phyloP scores from a whole-genome alignment of 2,113 vertebrate species.

The Gila orcuttii region DNA sequence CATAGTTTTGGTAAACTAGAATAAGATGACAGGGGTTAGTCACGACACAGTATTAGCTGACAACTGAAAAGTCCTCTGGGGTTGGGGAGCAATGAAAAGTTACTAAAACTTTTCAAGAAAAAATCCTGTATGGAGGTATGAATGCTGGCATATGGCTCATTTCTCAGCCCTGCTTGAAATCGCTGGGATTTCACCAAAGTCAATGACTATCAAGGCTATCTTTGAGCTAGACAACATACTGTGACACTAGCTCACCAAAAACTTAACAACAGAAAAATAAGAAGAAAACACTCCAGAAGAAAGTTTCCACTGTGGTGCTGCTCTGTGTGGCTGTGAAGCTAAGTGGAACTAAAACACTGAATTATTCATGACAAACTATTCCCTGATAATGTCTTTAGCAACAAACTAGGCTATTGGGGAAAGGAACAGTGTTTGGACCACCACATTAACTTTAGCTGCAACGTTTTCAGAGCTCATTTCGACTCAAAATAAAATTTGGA shows the following conservation, averaged over 20 bases:
- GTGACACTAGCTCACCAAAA: conserved; percentile 4
- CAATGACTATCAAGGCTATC: conserved; percentile 52
- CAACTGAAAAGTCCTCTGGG: not conserved
- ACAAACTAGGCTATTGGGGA: conserved; percentile 32
- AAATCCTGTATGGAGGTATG: not conserved
- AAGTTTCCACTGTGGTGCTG: not conserved
- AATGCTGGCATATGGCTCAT: conserved; percentile 45
- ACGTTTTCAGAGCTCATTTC: not conserved
- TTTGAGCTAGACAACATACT: conserved; percentile 14
- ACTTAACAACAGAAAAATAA: not conserved
- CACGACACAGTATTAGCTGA: not conserved
- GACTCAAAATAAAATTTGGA: not conserved
- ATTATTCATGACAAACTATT: conserved; percentile 50
- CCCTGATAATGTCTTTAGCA: conserved; percentile 47
- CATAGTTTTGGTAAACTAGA: not conserved
- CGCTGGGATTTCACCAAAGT: conserved; percentile 49
- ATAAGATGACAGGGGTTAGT: not conserved
- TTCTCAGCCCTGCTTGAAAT: conserved; percentile 43
- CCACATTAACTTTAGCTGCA: conserved; percentile 10
- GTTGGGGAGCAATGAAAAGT: not conserved
- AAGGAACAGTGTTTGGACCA: conserved; percentile 1
- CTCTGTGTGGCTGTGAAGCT: conserved; percentile 24
- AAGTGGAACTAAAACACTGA: conserved; percentile 58
- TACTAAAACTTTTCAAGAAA: not conserved
- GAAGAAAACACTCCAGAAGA: conserved; percentile 5